Base-by-base conservation (phyloP, 2,888 invertebrate genomes). In the Eubasilissa splendida region DNA sequence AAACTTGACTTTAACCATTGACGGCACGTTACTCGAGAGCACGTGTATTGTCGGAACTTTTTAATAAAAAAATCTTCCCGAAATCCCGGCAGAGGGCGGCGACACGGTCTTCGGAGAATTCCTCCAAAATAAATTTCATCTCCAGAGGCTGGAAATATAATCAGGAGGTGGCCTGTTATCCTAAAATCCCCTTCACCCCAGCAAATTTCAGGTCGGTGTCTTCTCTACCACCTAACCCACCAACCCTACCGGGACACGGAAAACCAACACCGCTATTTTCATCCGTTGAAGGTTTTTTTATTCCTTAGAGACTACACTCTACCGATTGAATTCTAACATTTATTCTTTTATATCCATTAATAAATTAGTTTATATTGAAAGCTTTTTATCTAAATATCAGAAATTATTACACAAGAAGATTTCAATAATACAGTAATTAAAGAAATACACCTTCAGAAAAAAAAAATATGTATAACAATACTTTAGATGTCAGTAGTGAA, bases 51-150 rank as follows among this genome's bases (percentile, higher is more conserved):
- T 52, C n/a, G 22, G 71, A 58, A 63, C 22, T 59, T 58, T 74
- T 74, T 74, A 74, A 58, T 58, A 59, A 58, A 42, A 14, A 74
- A 59, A n/a, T 42, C 10, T 71, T 22, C 52, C 71, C 53, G 53
- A 71, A 71, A 53, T 22, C 14, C 71, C 71, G 33, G 14, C n/a
- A 53, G 54, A 53, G 11, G 53, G 31, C 68, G 52, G 71, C 31
- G 53, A 54, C 68, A 14, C 33, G 59, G 54, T 56, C 63, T 71
- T 78, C 63, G 59, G 31, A 77, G 63, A 78, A 63, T 58, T 65
- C 53, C 58, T 42, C 73, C 42, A 33, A 80, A 71, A 75, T 77
- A 80, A 80, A 80, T 80, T 77, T 80, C 80, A 80, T 80, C 77
- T 77, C 77, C 53, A 77, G 53, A 66, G 77, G 80, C 73, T 59